These are phyloP conservation scores for Magallana angulata DNA, from an alignment of 1,140 invertebrate species.

Conservation along the genomic window DNA sequence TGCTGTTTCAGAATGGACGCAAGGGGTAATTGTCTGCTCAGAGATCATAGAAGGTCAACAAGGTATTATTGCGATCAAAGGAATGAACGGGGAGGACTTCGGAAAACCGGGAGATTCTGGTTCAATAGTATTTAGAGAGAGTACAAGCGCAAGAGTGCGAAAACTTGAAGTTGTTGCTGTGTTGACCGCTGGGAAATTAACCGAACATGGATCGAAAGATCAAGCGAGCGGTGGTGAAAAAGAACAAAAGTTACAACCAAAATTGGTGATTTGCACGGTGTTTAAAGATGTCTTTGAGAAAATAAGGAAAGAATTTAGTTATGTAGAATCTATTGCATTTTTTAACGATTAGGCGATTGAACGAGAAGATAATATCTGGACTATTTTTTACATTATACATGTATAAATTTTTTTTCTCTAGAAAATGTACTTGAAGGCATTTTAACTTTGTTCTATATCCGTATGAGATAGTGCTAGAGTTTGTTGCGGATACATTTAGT, in stretches of 20 bases:
- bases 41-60: not conserved
- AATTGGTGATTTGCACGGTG: not conserved
- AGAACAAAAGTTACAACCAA: not conserved
- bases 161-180: slow-evolving; percentile 12
- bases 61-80: not conserved
- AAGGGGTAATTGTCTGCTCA: not conserved
- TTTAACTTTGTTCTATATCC: too few relatives aligned
- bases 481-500: too few relatives aligned
- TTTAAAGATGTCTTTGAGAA: not conserved
- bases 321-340: not conserved
- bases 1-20: not conserved
- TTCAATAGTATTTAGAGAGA: slow-evolving; percentile 2
- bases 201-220: not conserved
- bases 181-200: not conserved
- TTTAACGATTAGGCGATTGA: not conserved
- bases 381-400: too few relatives aligned
- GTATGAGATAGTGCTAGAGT: too few relatives aligned
- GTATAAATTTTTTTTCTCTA: too few relatives aligned
- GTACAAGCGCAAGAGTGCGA: not conserved
- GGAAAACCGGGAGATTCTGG: not conserved
- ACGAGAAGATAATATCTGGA: too few relatives aligned
- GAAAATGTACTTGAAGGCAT: too few relatives aligned
- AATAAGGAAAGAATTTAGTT: not conserved
- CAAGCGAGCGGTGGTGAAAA: not conserved
- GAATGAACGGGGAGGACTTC: not conserved